Conservation (phyloP, 2,113 vertebrate species). For the Eira barbara region DNA sequence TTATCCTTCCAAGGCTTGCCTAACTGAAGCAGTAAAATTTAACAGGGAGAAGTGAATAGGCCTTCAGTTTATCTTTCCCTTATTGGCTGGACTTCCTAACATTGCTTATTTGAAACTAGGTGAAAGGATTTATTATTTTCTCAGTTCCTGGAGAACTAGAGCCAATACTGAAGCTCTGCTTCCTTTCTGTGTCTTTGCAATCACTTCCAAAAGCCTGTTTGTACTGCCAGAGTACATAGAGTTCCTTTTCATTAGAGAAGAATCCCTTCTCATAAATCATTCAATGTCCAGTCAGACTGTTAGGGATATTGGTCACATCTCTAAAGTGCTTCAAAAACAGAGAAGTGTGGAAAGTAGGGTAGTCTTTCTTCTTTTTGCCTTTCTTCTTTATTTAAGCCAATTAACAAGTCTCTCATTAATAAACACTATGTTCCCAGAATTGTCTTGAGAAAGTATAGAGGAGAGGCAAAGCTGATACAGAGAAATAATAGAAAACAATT, state of each 20-base stretch:
- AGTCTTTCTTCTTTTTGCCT: constrained; percentile 41
- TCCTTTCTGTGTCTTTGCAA: constrained; percentile 25
- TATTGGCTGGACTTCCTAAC: neutral
- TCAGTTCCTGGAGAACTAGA: constrained; percentile 7
- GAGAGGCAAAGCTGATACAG: neutral
- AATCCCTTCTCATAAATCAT: constrained; percentile 27
- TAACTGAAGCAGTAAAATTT: constrained; percentile 13
- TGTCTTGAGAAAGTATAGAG: constrained; percentile 28
- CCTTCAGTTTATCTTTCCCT: neutral
- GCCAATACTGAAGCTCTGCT: constrained; percentile 36
- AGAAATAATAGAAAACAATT: constrained; percentile 33
- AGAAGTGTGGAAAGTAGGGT: neutral
- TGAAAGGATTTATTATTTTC: constrained; percentile 50
- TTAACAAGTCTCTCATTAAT: neutral
- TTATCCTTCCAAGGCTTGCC: constrained; percentile 14
- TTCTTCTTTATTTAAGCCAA: neutral
- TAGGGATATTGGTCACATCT: constrained; percentile 34
- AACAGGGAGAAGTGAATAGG: neutral
- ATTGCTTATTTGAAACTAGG: constrained; percentile 14
- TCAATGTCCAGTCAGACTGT: constrained; percentile 27
- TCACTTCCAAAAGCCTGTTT: constrained; percentile 45
- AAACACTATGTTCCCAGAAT: neutral
- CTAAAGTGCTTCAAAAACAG: constrained; percentile 38
- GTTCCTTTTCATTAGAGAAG: constrained; percentile 42
- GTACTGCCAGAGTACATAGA: constrained; percentile 38